Percentiles rank a stretch among this genome's conserved stretches.
Evolutionary conservation across 2,797 vertebrate species (phyloP).

Genomic region (Psittacula echo): DNA sequence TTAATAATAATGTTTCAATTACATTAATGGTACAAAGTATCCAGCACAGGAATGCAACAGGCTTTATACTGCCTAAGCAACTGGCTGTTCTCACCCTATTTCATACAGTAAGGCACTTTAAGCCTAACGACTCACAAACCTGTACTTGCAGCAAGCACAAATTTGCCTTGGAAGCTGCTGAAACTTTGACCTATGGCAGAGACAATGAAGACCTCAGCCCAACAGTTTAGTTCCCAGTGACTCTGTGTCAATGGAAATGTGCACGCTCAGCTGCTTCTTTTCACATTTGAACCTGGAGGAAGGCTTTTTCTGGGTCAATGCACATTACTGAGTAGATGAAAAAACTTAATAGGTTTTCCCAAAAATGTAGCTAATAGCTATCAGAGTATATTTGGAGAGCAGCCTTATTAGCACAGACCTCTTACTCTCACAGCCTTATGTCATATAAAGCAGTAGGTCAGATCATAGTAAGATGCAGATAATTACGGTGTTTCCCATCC

Average conservation of each 20-base stretch:
- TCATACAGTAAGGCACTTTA: neutral
- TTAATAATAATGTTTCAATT: conserved; percentile 13
- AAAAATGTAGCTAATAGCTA: neutral
- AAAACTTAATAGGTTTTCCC: neutral
- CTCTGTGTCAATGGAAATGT: neutral
- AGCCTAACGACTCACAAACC: neutral
- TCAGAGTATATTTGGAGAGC: neutral
- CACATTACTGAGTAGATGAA: neutral
- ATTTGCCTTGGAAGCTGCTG: neutral
- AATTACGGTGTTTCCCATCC: neutral
- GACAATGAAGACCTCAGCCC: neutral
- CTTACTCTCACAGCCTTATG: neutral
- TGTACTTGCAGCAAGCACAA: neutral
- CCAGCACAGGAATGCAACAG: neutral
- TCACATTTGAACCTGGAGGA: neutral
- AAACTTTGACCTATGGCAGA: neutral
- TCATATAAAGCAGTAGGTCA: neutral
- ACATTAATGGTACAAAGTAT: neutral
- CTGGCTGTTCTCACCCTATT: conserved; percentile 4
- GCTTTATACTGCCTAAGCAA: conserved; percentile 11
- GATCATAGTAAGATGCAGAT: neutral
- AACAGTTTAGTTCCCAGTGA: neutral
- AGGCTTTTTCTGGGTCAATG: neutral
- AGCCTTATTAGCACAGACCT: neutral
- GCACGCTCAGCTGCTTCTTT: neutral